Evolutionary conservation across 1,140 invertebrate species (phyloP).

Genomic region (Meloidogyne hapla): DNA sequence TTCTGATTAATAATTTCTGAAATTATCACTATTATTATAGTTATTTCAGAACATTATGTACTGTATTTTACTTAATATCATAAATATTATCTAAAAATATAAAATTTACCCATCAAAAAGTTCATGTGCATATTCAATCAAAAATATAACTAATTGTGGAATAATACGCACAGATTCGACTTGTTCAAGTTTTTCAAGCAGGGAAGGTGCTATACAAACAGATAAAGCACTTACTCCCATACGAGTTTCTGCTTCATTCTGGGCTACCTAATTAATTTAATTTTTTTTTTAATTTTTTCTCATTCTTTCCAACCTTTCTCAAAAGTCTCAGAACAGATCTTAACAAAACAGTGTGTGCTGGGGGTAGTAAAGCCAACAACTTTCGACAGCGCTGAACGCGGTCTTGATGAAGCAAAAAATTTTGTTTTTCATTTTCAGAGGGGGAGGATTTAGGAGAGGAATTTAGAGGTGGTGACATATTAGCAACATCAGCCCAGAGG

Average conservation of each 20-base stretch:
- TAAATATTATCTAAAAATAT: not conserved
- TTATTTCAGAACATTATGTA: no score
- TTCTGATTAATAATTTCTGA: no score
- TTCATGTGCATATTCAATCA: conserved; percentile 46
- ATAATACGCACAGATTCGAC: conserved; percentile 45
- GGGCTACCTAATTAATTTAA: conserved; percentile 40
- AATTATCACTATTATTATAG: no score
- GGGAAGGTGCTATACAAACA: conserved; percentile 48
- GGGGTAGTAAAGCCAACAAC: conserved; percentile 40
- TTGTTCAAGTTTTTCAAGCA: conserved; percentile 48
- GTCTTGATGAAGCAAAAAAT: conserved; percentile 23
- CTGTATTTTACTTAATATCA: no score
- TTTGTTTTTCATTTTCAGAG: not conserved
- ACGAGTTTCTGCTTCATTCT: conserved; percentile 37
- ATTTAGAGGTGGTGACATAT: not conserved
- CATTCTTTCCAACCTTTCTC: not conserved
- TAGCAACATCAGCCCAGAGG: conserved; percentile 48
- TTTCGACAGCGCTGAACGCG: conserved; percentile 40
- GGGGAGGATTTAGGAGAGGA: not conserved
- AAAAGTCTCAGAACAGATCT: not conserved
- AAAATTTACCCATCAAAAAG: conserved; percentile 40
- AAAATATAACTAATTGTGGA: conserved; percentile 44
- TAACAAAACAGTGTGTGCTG: conserved; percentile 45
- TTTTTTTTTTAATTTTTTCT: conserved; percentile 26
- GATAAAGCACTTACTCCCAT: conserved; percentile 45